Conservation (phyloP, 2,113 vertebrate genomes). For the Morone saxatilis region DNA sequence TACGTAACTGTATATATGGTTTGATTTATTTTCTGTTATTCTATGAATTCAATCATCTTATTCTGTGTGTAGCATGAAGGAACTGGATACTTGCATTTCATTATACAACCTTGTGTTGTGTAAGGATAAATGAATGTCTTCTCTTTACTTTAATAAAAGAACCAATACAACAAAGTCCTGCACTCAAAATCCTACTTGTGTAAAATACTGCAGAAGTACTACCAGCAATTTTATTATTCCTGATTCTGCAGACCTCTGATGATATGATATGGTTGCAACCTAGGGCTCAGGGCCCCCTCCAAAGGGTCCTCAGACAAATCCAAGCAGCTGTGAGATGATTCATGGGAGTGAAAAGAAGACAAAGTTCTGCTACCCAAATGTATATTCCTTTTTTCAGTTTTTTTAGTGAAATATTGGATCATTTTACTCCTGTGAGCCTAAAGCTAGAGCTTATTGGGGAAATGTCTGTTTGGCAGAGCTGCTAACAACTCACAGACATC, state of each 20-base stretch:
- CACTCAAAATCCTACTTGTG: no score
- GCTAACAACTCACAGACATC: not conserved
- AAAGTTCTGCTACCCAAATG: not conserved
- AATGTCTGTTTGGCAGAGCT: no score
- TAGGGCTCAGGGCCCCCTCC: no score
- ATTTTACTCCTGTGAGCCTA: not conserved
- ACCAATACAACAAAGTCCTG: not conserved
- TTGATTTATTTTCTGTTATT: no score
- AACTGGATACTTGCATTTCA: no score
- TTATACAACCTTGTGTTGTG: no score
- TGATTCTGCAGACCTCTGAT: not conserved
- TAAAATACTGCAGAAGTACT: not conserved
- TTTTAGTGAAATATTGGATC: not conserved
- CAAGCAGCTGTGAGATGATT: not conserved
- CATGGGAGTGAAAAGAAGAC: not conserved
- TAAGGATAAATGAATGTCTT: no score
- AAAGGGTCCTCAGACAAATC: no score
- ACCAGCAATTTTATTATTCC: not conserved
- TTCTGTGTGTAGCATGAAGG: no score
- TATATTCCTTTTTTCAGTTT: not conserved
- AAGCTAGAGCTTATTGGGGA: not conserved
- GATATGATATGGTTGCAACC: no score
- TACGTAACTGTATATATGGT: no score
- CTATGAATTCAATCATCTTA: no score
- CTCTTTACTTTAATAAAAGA: not conserved